Conservation (phyloP, 2,113 vertebrate genomes). For the Elephas maximus region DNA sequence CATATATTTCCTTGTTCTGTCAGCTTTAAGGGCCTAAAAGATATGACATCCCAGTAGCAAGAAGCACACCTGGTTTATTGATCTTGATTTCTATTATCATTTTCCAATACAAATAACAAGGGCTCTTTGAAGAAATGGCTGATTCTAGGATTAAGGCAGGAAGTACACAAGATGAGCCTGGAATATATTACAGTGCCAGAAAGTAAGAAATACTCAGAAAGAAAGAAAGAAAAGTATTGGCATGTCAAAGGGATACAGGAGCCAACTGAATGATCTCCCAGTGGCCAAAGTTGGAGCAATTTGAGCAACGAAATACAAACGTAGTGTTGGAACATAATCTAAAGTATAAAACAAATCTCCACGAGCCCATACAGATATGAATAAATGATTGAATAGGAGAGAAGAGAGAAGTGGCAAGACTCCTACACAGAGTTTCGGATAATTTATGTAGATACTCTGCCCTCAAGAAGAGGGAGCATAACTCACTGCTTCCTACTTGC, state of each 20-base stretch:
- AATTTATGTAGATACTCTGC: neutral
- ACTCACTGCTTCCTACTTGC: neutral
- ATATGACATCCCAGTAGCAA: neutral
- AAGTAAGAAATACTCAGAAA: neutral
- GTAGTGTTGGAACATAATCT: neutral
- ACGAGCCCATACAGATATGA: neutral
- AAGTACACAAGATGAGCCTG: neutral
- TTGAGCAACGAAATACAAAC: too few relatives aligned
- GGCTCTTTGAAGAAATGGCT: neutral
- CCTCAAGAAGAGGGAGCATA: neutral
- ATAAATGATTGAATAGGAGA: neutral
- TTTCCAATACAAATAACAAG: neutral
- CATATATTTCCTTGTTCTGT: neutral
- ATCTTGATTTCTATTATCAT: neutral
- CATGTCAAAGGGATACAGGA: too few relatives aligned
- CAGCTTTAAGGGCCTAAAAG: neutral
- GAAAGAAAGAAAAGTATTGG: accelerated
- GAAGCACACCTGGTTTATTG: neutral
- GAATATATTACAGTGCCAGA: neutral
- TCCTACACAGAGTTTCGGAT: neutral
- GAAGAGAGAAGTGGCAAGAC: neutral
- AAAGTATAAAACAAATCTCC: neutral
- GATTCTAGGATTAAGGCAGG: neutral
- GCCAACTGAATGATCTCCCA: neutral
- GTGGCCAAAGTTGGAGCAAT: neutral